Percentiles rank a stretch among this genome's conserved stretches.
These are phyloP conservation scores for Lithophane ornitopus DNA, from an alignment of 2,888 invertebrate genomes.

Conservation along the genomic window DNA sequence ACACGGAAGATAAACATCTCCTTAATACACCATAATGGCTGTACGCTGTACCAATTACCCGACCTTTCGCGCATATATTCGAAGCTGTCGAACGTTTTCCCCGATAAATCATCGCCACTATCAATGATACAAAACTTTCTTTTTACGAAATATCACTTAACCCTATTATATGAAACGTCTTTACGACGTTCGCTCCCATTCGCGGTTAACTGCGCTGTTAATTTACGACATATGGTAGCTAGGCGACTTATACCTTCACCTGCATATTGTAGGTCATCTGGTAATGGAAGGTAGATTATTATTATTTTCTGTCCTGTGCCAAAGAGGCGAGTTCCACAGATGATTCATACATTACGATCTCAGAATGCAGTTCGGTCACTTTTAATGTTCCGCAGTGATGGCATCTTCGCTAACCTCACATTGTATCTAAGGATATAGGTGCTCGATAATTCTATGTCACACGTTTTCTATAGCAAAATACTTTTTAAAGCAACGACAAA, in stretches of 20 bases:
- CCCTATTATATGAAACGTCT: slow-evolving; percentile 48
- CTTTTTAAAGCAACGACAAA: slow-evolving; percentile 66
- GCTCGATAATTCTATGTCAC: slow-evolving; percentile 60
- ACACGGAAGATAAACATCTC: slow-evolving; percentile 42
- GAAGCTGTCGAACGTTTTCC: slow-evolving; percentile 55
- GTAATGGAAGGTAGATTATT: slow-evolving; percentile 75
- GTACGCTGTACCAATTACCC: slow-evolving; percentile 37
- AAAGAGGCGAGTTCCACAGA: slow-evolving; percentile 79
- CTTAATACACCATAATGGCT: slow-evolving; percentile 40
- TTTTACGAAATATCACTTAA: slow-evolving; percentile 60
- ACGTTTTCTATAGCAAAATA: slow-evolving; percentile 64
- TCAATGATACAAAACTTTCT: slow-evolving; percentile 60
- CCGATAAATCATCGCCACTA: slow-evolving; percentile 48
- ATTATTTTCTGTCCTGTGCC: slow-evolving; percentile 82
- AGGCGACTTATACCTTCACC: slow-evolving; percentile 74
- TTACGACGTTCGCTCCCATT: slow-evolving; percentile 53
- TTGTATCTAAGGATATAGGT: slow-evolving; percentile 68
- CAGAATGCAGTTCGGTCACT: slow-evolving; percentile 86
- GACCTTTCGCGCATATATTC: slow-evolving; percentile 43
- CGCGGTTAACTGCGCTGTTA: slow-evolving; percentile 71
- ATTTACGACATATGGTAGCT: slow-evolving; percentile 71
- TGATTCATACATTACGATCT: slow-evolving; percentile 83
- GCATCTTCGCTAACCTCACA: slow-evolving; percentile 74
- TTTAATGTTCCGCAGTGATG: slow-evolving; percentile 75
- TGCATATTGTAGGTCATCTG: slow-evolving; percentile 77